Evolutionary conservation across 2,113 vertebrate species (phyloP).

Genomic region (Symphodus melops): DNA sequence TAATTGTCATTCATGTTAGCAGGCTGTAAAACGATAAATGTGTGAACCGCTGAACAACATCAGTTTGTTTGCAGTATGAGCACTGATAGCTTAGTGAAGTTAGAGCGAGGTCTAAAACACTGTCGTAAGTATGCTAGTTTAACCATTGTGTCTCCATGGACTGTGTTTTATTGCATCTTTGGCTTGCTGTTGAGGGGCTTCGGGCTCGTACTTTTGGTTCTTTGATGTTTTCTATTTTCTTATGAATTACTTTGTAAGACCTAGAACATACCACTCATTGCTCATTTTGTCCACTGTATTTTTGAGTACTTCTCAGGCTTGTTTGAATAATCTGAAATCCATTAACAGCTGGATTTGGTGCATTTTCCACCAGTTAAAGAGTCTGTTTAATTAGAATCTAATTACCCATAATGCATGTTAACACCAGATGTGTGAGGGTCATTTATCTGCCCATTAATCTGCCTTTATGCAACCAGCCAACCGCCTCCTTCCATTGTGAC

Average conservation of each 20-base stretch:
- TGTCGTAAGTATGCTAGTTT: background rate
- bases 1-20: too few species aligned
- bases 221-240: background rate
- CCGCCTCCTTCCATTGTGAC: conserved; percentile 47
- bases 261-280: background rate
- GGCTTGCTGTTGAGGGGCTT: background rate
- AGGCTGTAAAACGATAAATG: background rate
- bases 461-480: conserved; percentile 22
- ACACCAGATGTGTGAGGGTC: conserved; percentile 51
- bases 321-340: conserved; percentile 8
- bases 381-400: conserved; percentile 37
- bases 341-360: conserved; percentile 8
- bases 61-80: too few species aligned
- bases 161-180: background rate
- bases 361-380: background rate
- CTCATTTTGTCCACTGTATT: background rate
- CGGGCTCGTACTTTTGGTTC: background rate
- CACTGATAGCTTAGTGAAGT: too few species aligned
- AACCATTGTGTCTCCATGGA: background rate
- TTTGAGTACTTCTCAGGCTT: background rate
- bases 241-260: background rate
- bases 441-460: conserved; percentile 59
- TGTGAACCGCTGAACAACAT: background rate
- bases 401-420: conserved; percentile 45
- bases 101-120: too few species aligned